These are phyloP conservation scores for Ceraclea dissimilis DNA, from an alignment of 2,888 invertebrate genomes.

Conservation along the genomic window DNA sequence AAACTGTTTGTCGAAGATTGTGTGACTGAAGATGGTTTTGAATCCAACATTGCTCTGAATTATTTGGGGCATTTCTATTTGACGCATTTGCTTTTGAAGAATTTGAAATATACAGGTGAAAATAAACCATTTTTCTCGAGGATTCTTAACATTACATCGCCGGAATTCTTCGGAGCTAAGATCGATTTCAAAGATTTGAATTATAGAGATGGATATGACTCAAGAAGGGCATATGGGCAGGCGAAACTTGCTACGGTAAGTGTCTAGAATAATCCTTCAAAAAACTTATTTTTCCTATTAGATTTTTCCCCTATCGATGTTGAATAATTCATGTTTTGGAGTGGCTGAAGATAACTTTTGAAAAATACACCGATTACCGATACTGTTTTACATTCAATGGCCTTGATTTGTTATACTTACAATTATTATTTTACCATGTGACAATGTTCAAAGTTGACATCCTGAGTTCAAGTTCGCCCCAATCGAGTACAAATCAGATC, in stretches of 20 bases:
- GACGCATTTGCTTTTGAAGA: neutral
- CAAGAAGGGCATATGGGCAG: neutral
- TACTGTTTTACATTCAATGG: no score
- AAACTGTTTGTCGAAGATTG: neutral
- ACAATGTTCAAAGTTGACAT: no score
- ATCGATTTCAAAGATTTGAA: neutral
- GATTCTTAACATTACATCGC: neutral
- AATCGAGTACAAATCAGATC: no score
- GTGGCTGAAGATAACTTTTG: no score
- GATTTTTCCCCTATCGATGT: no score
- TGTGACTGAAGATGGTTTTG: conserved; percentile 1
- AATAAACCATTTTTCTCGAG: neutral
- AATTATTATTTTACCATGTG: no score
- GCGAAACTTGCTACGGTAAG: neutral
- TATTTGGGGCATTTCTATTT: conserved; percentile 3
- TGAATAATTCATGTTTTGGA: no score
- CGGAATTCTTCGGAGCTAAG: neutral
- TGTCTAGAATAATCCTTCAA: no score
- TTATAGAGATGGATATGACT: neutral
- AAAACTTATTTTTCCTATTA: no score
- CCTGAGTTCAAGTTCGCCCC: no score
- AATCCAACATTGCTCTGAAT: neutral
- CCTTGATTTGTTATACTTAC: no score
- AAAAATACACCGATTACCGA: no score
- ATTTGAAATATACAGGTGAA: neutral